Evolutionary conservation across 2,113 vertebrate species (phyloP).

Genomic region (Camelus bactrianus): DNA sequence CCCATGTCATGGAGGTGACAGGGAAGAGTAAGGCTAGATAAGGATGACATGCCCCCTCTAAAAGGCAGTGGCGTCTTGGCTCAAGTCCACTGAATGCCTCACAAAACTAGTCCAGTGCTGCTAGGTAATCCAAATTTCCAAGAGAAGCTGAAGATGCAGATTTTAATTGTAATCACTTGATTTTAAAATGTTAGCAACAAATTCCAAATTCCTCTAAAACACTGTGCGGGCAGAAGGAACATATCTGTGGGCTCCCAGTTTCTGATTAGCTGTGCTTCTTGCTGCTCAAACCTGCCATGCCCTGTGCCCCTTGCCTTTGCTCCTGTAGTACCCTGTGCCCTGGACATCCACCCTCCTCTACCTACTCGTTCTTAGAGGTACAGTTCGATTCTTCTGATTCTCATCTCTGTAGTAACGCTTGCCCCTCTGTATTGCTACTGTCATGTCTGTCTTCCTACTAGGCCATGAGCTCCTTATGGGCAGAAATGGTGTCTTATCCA

Average conservation of each 20-base stretch:
- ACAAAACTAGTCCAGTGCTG: conserved; percentile 12
- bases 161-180: conserved; percentile 6
- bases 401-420: not conserved
- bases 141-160: conserved; percentile 4
- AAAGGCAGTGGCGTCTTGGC: not conserved
- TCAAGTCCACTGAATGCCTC: not conserved
- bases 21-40: not conserved
- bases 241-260: not conserved
- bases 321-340: not conserved
- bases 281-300: not conserved
- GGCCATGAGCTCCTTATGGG: not conserved
- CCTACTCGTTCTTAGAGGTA: not conserved
- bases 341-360: not conserved
- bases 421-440: not conserved
- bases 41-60: not conserved
- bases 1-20: not conserved
- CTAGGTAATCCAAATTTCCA: conserved; percentile 18
- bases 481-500: not conserved
- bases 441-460: not conserved
- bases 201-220: conserved; percentile 9
- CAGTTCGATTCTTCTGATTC: not conserved
- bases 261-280: not conserved
- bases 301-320: not conserved
- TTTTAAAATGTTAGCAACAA: conserved; percentile 55
- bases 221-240: not conserved